phyloP scores from a whole-genome alignment of 2,888 invertebrate genomes.

The Hoplodrina ambigua region DNA sequence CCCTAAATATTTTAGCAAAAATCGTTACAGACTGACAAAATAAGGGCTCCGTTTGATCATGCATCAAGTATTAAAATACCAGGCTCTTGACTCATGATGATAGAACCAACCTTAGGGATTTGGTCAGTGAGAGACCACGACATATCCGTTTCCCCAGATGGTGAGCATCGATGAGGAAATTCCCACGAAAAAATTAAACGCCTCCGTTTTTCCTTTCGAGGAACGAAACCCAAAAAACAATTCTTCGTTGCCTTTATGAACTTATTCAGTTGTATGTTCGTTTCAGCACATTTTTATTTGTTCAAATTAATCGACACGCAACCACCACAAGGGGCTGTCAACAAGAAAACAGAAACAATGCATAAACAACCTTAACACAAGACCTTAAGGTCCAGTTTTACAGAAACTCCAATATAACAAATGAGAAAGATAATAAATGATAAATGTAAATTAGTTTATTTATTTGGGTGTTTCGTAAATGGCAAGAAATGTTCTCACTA shows the following conservation, averaged over 20 bases:
- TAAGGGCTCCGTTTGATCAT: too few relatives aligned
- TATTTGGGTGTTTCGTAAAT: slow-evolving; percentile 28
- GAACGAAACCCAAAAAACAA: too few relatives aligned
- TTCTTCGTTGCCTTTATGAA: too few relatives aligned
- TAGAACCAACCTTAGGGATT: too few relatives aligned
- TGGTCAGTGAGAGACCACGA: too few relatives aligned
- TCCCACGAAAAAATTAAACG: too few relatives aligned
- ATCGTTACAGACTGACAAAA: too few relatives aligned
- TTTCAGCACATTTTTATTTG: slow-evolving; percentile 24
- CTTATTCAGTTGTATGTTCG: neutral
- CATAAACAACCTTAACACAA: slow-evolving; percentile 5
- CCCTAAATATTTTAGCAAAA: too few relatives aligned
- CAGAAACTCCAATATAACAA: neutral
- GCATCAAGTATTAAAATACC: too few relatives aligned
- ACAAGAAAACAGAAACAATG: slow-evolving; percentile 2
- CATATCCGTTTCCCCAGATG: too few relatives aligned
- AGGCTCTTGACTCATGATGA: too few relatives aligned
- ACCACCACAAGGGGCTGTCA: slow-evolving; percentile 27
- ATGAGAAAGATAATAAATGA: slow-evolving; percentile 30
- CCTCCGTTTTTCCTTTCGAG: neutral
- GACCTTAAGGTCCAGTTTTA: neutral
- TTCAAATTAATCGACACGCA: slow-evolving; percentile 54
- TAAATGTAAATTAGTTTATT: slow-evolving; percentile 41
- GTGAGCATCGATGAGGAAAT: too few relatives aligned
- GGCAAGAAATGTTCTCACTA: slow-evolving; percentile 18